A percentile compares a stretch with the other conserved stretches of the same genome.
These are phyloP conservation scores for Anniella stebbinsi DNA, from an alignment of 2,797 vertebrate species.

Conservation along the genomic window DNA sequence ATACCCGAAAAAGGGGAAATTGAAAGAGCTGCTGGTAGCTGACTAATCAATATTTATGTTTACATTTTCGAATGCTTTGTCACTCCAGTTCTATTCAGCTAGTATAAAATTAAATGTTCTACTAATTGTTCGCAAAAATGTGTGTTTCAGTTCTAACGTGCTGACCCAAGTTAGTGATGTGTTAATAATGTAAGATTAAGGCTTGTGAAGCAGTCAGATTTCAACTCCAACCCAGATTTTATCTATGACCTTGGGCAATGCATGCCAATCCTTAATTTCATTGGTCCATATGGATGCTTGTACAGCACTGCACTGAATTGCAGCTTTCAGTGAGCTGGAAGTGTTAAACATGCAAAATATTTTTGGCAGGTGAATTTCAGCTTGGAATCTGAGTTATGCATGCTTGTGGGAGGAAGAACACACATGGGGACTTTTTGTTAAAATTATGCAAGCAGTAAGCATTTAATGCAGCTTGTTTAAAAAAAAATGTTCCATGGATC, in stretches of 20 bases:
- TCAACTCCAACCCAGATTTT: not conserved
- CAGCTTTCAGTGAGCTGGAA: conserved; percentile 51
- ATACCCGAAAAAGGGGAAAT: not conserved
- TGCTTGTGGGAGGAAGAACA: conserved; percentile 73
- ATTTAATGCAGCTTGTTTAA: conserved; percentile 50
- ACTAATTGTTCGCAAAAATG: not conserved
- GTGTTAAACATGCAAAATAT: conserved; percentile 62
- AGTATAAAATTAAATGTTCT: not conserved
- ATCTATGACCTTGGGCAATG: fast-evolving
- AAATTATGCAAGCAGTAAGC: conserved; percentile 54
- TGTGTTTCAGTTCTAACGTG: not conserved
- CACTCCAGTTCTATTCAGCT: not conserved
- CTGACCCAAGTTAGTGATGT: not conserved
- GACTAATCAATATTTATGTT: not conserved
- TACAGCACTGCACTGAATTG: conserved; percentile 9
- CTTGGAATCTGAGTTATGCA: conserved; percentile 73
- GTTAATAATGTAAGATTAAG: not conserved
- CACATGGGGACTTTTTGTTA: conserved; percentile 65
- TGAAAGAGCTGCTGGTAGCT: not conserved
- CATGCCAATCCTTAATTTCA: not conserved
- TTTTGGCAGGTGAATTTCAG: conserved; percentile 62
- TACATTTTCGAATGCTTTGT: not conserved
- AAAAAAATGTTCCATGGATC: conserved; percentile 38
- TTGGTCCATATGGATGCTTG: not conserved
- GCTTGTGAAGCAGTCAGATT: not conserved